Base-by-base conservation (phyloP, 30 jellyfish, hydroid and myxozoan genomes). In the Haliclystus octoradiatus region DNA sequence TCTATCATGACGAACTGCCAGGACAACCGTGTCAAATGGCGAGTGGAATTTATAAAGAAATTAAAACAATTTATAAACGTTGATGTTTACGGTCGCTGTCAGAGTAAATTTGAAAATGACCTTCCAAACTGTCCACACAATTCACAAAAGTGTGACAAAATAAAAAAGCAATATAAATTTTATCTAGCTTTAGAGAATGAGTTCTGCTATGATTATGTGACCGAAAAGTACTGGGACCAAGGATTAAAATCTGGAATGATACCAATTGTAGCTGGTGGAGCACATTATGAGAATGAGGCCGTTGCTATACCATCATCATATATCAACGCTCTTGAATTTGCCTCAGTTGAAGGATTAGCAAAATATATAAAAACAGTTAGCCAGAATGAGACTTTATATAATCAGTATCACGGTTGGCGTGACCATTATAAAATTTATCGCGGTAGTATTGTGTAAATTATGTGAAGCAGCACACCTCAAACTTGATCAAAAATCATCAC, bases 31-130 rank as follows among this genome's bases (percentile, higher is more conserved):
- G n/a, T 80, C 27, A 27, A 50, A 7, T n/a, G n/a, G n/a, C n/a
- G n/a, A n/a, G n/a, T n/a, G n/a, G n/a, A n/a, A n/a, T 80, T 88
- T 57, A 70, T 80, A 0, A 46, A 52, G 24, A 82, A 80, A 26
- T 61, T 88, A 2, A 66, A 78, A 22, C 25, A 80, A 65, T 49
- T 67, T 70, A 63, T 72, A 1, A 35, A 60, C 1, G 74, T 88
- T 4, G 97, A 88, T 72, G 88, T 80, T 13, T 88, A 88, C 63
- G 97, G 97, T 30, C 82, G 67, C 2, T 88, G 97, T 57, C 50
- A 83, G 28, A 61, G 53, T 2, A 30, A 49, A 14, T 67, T 88
- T 60, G 33, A 64, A 33, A 84, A 84, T 31, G 51, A 76, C 13
- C 30, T 69, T 0, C 71, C 82, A 7, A 52, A 57, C 19, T 88